Percentiles rank a stretch among this genome's conserved stretches.
phyloP scores from a whole-genome alignment of 2,113 vertebrate genomes.

The Aspidoscelis tigris region DNA sequence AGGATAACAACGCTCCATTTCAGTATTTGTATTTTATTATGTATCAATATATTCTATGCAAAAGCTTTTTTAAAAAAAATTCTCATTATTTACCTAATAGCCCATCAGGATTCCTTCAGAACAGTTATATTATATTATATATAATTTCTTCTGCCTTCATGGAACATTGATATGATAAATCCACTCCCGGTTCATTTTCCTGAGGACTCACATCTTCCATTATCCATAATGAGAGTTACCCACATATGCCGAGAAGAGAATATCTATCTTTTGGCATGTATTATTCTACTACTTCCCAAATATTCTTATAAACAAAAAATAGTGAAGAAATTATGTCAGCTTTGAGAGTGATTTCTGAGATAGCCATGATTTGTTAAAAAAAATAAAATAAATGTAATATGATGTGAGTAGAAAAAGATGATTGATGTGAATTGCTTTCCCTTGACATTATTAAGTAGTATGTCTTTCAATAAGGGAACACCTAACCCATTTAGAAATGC shows the following conservation, averaged over 20 bases:
- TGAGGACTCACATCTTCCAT: conserved; percentile 66
- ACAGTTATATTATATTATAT: conserved; percentile 46
- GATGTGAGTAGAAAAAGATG: not conserved
- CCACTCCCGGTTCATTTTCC: conserved; percentile 49
- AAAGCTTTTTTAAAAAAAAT: conserved; percentile 49
- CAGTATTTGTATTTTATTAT: conserved; percentile 48
- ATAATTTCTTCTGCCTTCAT: conserved; percentile 69
- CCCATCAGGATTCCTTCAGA: conserved; percentile 56
- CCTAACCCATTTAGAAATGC: too few species aligned
- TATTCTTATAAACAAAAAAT: conserved; percentile 47
- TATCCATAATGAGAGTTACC: conserved; percentile 63
- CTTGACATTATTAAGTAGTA: conserved; percentile 8
- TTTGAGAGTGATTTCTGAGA: conserved; percentile 54
- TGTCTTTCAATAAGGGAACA: conserved; percentile 40
- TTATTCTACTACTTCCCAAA: conserved; percentile 34
- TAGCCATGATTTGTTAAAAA: not conserved
- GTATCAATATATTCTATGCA: conserved; percentile 50
- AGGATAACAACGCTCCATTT: conserved; percentile 33
- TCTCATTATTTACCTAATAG: conserved; percentile 67
- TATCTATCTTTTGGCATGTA: conserved; percentile 44
- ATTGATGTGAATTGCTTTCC: conserved; percentile 8
- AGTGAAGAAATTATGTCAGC: conserved; percentile 40
- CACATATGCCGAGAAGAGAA: conserved; percentile 65
- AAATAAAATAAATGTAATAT: conserved; percentile 37
- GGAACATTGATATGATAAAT: conserved; percentile 69